Base-by-base conservation (phyloP, 2,797 vertebrate genomes). In the Falco cherrug region DNA sequence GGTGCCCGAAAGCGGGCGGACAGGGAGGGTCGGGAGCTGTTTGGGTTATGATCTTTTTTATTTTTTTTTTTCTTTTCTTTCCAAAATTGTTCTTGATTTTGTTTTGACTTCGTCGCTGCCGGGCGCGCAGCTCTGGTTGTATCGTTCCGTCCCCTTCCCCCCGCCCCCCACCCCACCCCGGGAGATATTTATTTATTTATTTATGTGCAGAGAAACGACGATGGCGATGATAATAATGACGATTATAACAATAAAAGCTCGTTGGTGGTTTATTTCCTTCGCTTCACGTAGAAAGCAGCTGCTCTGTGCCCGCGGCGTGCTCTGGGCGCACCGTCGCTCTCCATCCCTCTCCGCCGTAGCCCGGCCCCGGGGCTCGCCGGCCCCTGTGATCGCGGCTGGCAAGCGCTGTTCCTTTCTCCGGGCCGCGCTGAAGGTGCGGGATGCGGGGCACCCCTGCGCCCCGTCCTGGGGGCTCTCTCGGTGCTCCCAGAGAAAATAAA, bases 131-230 rank as follows among this genome's bases (percentile, higher is more conserved):
- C 68, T 53, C 97, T 98, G 96, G 96, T 96, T 98, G 98, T 98
- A 98, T 95, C 87, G 95, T 98, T 98, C 97, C 87, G 92, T 98
- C 33, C 57, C 24, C 6, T 26, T 77, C 64, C 64, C 39, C 39
- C 39, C 39, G 39, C 39, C 12, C 39, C 39, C 39, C 39, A 11
- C 39, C 16, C 45, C 31, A 19, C 98, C 95, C 96, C 97, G 98
- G 98, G 98, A 98, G 97, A 99, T 99, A 99, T 99, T 99, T 99
- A 99, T 99, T 99, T 99, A 99, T 99, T 99, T 99, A 99, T 99
- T 99, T 99, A 99, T 99, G 97, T 98, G 98, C 94, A 94, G 93
- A 96, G 94, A 97, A 98, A 91, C 10, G 19, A 39, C 39, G 57
- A 68, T 87, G 89, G 64, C 53, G 33, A 77, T 86, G 53, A 71